phyloP scores from a whole-genome alignment of 2,888 invertebrate species.

The Pollenia amentaria region DNA sequence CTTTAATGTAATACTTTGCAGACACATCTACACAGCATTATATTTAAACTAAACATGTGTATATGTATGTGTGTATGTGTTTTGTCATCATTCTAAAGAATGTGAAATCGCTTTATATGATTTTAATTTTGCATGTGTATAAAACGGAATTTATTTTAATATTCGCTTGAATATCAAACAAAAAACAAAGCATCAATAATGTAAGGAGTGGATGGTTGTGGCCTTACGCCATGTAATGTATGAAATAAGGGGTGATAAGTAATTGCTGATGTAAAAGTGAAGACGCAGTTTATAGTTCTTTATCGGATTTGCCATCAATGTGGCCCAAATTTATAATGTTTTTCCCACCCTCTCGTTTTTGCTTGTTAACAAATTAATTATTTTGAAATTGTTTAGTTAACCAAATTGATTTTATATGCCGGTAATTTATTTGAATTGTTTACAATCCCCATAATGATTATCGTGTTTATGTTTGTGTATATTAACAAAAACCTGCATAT shows the following conservation, averaged over 20 bases:
- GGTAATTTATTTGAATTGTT: slow-evolving; percentile 35
- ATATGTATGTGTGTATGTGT: slow-evolving; percentile 12
- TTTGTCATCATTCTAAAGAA: not conserved
- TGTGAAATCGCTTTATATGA: not conserved
- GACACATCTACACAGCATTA: too few relatives aligned
- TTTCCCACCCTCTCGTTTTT: not conserved
- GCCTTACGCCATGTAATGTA: not conserved
- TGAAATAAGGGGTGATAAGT: not conserved
- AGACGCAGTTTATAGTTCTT: slow-evolving; percentile 41
- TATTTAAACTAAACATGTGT: too few relatives aligned
- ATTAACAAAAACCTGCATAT: too few relatives aligned
- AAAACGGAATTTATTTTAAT: slow-evolving; percentile 38
- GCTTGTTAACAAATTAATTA: slow-evolving; percentile 44
- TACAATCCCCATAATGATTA: too few relatives aligned
- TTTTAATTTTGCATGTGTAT: not conserved
- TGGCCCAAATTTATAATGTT: slow-evolving; percentile 50
- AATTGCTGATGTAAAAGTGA: slow-evolving; percentile 16
- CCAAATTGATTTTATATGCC: slow-evolving; percentile 55
- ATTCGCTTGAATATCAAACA: slow-evolving; percentile 15
- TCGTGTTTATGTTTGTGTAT: too few relatives aligned
- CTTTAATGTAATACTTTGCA: slow-evolving; percentile 11
- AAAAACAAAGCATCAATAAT: slow-evolving; percentile 26
- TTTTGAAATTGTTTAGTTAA: slow-evolving; percentile 31
- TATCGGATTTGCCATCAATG: slow-evolving; percentile 44
- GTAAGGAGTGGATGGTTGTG: not conserved